A percentile compares a stretch with the other conserved stretches of the same genome.
Evolutionary conservation across 2,888 invertebrate genomes (phyloP).

Genomic region (Drosophila birchii): DNA sequence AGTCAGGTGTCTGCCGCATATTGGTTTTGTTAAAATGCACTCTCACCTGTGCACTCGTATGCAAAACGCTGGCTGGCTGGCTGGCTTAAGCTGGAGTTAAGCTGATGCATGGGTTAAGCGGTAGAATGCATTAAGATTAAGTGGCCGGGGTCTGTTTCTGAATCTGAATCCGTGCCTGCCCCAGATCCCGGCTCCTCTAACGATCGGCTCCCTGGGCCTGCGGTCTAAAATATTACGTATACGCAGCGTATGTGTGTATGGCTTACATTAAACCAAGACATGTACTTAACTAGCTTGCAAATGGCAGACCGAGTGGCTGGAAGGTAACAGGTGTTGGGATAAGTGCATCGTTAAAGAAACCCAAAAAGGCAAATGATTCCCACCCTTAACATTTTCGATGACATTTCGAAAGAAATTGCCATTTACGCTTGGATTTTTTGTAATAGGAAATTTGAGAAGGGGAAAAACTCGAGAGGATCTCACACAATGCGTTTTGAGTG

Average conservation of each 20-base stretch:
- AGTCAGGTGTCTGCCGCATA: conserved; percentile 74
- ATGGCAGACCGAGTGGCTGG: conserved; percentile 15
- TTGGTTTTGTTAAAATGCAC: conserved; percentile 72
- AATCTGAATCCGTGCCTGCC: conserved; percentile 38
- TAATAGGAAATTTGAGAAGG: conserved; percentile 1
- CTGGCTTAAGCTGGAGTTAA: conserved; percentile 71
- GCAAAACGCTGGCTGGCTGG: conserved; percentile 59
- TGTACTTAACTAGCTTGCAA: conserved; percentile 46
- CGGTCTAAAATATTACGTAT: conserved; percentile 51
- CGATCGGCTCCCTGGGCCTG: conserved; percentile 15
- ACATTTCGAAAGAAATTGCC: conserved; percentile 31
- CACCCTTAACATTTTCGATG: conserved; percentile 17
- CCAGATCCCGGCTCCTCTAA: conserved; percentile 3
- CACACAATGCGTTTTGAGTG: conserved; percentile 39
- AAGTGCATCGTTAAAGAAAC: conserved; percentile 27
- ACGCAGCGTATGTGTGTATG: conserved; percentile 42
- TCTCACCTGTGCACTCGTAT: conserved; percentile 44
- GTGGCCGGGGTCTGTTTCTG: conserved; percentile 60
- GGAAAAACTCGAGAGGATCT: conserved; percentile 5
- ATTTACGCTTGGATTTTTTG: conserved; percentile 15
- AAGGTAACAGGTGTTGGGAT: conserved; percentile 23
- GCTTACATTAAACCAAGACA: conserved; percentile 35
- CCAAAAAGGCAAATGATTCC: conserved; percentile 27
- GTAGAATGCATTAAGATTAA: conserved; percentile 78
- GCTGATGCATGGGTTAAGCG: conserved; percentile 78